Base-by-base conservation (phyloP, 1,140 invertebrate species). In the Coelopa frigida region DNA sequence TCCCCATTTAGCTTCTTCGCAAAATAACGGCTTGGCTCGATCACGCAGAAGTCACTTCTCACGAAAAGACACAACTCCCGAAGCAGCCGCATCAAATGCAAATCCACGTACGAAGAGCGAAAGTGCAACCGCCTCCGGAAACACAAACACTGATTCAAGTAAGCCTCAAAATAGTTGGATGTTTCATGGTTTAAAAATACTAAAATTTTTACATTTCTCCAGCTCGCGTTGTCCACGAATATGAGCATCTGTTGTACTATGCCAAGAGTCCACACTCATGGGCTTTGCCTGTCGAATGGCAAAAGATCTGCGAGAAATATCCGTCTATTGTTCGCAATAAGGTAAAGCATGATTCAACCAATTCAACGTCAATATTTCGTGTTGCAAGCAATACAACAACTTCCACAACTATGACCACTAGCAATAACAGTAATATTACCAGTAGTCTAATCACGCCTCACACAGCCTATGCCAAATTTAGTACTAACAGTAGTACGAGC, bases 1-100 rank as follows among this genome's bases (percentile, higher is more conserved):
- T n/a, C n/a, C n/a, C n/a, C n/a, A n/a, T 38, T 8, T 36, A 12
- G 8, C 23, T 18, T 33, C 50, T 39, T 55, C 51, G 31, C 63
- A 58, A 32, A 57, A 29, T 4, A 50, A 69, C 52, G 66, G 67
- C 1, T 41, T 70, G 31, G 56, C 63, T 15, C 53, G 67, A 27
- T 70, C 67, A 1, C 56, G 67, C n/a, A 60, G 67, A 42, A 69
- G 66, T 49, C 67, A 70, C 47, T 70, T 70, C 38, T 70, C 67
- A 5, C 63, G 63, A 26, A 69, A 69, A 44, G 67, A 70, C 41
- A 66, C 61, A 4, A 66, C 61, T 10, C 60, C 66, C 3, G 67
- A 70, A 50, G 26, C 52, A 23, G 32, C 36, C n/a, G n/a, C n/a
- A 45, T 15, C 44, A 39, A 47, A 33, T 27, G 23, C 32, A 31